A percentile compares a stretch with the other conserved stretches of the same genome.
Conservation (phyloP, 2,888 invertebrate genomes). For the Myopa tessellatipennis region DNA sequence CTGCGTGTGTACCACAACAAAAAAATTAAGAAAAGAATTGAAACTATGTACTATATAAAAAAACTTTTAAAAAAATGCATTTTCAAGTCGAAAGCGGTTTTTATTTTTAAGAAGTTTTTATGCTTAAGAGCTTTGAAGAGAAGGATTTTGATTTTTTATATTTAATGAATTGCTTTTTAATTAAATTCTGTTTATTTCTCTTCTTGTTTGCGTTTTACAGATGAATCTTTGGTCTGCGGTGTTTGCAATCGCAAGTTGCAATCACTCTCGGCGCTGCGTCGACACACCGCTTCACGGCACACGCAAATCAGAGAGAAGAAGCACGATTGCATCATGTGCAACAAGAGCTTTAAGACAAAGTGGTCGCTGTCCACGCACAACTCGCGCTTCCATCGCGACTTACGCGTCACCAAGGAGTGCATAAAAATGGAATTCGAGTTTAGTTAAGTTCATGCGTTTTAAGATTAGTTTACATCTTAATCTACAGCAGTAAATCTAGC, state of each 20-base stretch:
- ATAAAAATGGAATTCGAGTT: constrained; percentile 59
- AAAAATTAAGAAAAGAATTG: neutral
- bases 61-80: too few relatives aligned
- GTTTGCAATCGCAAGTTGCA: constrained; percentile 63
- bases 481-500: neutral
- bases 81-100: neutral
- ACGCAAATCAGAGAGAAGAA: constrained; percentile 61
- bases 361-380: constrained; percentile 68
- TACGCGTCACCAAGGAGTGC: constrained; percentile 60
- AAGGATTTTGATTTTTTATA: too few relatives aligned
- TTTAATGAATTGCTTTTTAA: too few relatives aligned
- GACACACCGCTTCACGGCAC: constrained; percentile 66
- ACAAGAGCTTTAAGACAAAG: constrained; percentile 67
- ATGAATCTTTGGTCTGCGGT: constrained; percentile 56
- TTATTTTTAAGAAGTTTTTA: neutral
- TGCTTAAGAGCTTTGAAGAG: neutral
- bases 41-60: constrained; percentile 1
- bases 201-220: constrained; percentile 23
- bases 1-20: neutral
- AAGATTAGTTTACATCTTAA: neutral
- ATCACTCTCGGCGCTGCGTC: constrained; percentile 62
- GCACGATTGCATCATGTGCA: constrained; percentile 63
- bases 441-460: neutral
- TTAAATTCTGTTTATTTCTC: neutral
- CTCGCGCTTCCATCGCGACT: constrained; percentile 65